Evolutionary conservation across 2,888 invertebrate genomes (phyloP).

Genomic region (Tinea trinotella): DNA sequence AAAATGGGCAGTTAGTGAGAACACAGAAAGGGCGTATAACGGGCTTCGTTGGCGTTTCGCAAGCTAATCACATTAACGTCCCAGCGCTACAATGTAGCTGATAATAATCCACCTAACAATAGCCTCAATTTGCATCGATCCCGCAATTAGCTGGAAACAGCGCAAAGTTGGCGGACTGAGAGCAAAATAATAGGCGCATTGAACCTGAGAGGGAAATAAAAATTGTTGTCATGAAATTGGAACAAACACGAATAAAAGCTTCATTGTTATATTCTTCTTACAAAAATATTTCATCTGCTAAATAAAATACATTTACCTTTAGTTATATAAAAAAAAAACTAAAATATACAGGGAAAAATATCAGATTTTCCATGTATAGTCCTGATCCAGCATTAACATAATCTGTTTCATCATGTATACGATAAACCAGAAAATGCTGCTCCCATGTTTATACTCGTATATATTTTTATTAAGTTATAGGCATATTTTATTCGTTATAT

Average conservation of each 20-base stretch:
- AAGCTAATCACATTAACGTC: conserved; percentile 13
- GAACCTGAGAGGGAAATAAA: background rate
- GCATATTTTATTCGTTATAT: background rate
- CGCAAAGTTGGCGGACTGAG: conserved; percentile 1
- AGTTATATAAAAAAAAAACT: background rate
- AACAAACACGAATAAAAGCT: background rate
- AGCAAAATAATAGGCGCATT: background rate
- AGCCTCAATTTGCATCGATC: conserved; percentile 36
- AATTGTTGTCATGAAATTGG: background rate
- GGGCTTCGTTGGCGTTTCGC: conserved; percentile 4
- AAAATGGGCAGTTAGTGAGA: background rate
- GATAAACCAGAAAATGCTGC: conserved; percentile 7
- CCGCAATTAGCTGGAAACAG: conserved; percentile 1
- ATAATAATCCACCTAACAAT: conserved; percentile 29
- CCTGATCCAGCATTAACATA: conserved; percentile 12
- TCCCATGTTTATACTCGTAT: background rate
- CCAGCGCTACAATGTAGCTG: background rate
- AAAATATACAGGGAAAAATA: background rate
- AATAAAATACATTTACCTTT: too few relatives aligned
- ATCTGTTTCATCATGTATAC: background rate
- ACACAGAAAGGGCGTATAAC: background rate
- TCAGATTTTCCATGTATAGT: background rate
- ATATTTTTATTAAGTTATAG: background rate
- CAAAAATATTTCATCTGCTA: too few relatives aligned
- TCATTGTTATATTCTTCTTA: background rate